Evolutionary conservation across 2,888 invertebrate species (phyloP).

Genomic region (Hypena proboscidalis): DNA sequence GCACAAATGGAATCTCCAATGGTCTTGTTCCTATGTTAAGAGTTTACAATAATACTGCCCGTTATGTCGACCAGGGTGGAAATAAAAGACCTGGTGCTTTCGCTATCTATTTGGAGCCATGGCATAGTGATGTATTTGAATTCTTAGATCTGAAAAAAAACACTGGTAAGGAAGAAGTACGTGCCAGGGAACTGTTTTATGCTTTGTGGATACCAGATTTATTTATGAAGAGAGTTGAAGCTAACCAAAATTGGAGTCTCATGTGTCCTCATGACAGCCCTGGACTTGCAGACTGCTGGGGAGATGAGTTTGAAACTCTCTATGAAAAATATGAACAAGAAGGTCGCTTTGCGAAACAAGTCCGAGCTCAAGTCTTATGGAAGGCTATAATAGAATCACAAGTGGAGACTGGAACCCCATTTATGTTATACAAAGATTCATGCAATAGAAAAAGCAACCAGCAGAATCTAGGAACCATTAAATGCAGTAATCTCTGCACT

Average conservation of each 20-base stretch:
- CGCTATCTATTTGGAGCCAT: constrained; percentile 98
- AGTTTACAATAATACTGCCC: constrained; percentile 97
- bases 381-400: constrained; percentile 97
- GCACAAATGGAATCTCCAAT: constrained; percentile 97
- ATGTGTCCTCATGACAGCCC: constrained; percentile 99
- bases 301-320: constrained; percentile 95
- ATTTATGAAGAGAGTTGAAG: constrained; percentile 97
- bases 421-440: constrained; percentile 98
- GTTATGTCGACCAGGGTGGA: constrained; percentile 99
- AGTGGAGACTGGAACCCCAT: constrained; percentile 99
- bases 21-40: constrained; percentile 98
- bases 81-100: constrained; percentile 99
- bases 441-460: constrained; percentile 99
- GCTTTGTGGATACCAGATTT: constrained; percentile 99
- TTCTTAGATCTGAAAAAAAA: constrained; percentile 98
- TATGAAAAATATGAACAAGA: constrained; percentile 95
- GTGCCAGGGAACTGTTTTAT: constrained; percentile 98
- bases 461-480: constrained; percentile 98
- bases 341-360: constrained; percentile 87
- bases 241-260: constrained; percentile 94
- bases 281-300: constrained; percentile 96
- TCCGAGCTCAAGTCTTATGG: constrained; percentile 96
- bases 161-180: constrained; percentile 96
- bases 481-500: constrained; percentile 98
- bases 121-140: constrained; percentile 99